Evolutionary conservation across 1,140 invertebrate species (phyloP).

Genomic region (Nomia melanderi): DNA sequence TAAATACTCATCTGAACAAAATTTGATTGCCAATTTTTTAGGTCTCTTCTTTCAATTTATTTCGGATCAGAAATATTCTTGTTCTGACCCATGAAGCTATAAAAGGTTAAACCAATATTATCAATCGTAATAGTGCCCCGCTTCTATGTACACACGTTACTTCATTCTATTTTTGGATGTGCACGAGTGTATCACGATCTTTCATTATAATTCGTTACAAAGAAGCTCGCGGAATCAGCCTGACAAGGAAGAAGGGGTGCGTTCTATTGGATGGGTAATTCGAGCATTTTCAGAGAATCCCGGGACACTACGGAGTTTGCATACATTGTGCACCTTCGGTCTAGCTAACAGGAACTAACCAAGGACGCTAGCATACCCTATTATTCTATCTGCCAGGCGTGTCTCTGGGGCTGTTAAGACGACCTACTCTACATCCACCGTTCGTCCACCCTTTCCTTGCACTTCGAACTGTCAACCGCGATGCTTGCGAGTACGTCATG

Average conservation of each 20-base stretch:
- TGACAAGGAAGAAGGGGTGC: conserved; percentile 33
- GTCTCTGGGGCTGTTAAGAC: conserved; percentile 74
- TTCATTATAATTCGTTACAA: conserved; percentile 43
- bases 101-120: no score
- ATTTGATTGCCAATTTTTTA: no score
- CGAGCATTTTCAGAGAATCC: conserved; percentile 69
- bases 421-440: conserved; percentile 63
- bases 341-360: conserved; percentile 67
- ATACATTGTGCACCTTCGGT: conserved; percentile 71
- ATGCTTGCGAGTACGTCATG: conserved; percentile 55
- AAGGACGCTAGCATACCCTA: conserved; percentile 59
- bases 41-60: no score
- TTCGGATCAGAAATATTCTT: no score
- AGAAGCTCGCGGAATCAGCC: conserved; percentile 39
- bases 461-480: conserved; percentile 47
- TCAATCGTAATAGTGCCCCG: no score
- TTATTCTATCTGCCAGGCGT: conserved; percentile 72
- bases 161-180: not conserved
- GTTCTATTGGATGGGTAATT: conserved; percentile 67
- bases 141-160: no score
- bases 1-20: no score
- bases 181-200: conserved; percentile 19
- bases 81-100: no score
- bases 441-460: conserved; percentile 43
- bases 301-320: conserved; percentile 70